phyloP scores from a whole-genome alignment of 2,888 invertebrate genomes.

The Deroplatys truncata region DNA sequence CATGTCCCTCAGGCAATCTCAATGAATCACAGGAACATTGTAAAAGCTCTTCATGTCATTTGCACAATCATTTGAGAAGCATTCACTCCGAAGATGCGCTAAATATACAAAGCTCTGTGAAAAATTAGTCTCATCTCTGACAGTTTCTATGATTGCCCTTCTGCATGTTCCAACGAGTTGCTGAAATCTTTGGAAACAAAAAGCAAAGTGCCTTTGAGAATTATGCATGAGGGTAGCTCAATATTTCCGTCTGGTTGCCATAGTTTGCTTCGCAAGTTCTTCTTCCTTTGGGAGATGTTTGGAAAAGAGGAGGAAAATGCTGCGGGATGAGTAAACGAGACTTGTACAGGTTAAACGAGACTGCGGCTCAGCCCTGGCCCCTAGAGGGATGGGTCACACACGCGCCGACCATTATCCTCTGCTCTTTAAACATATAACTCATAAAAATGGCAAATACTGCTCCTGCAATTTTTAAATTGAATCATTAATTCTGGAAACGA shows the following conservation, averaged over 20 bases:
- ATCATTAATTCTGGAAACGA: background rate
- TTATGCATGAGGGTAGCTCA: background rate
- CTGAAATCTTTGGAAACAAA: background rate
- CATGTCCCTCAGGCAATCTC: background rate
- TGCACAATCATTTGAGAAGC: background rate
- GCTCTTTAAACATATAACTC: background rate
- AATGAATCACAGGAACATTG: background rate
- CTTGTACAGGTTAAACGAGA: background rate
- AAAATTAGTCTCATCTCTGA: background rate
- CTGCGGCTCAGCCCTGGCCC: background rate
- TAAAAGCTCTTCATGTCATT: background rate
- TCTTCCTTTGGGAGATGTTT: background rate
- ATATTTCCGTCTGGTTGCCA: background rate
- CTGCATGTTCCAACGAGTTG: background rate
- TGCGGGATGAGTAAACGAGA: background rate
- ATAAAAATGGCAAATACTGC: background rate
- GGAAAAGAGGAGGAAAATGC: background rate
- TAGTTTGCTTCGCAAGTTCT: background rate
- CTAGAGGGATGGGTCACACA: background rate
- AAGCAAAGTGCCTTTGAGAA: background rate
- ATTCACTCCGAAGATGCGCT: background rate
- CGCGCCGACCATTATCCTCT: too few species aligned
- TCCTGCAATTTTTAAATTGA: background rate
- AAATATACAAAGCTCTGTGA: background rate
- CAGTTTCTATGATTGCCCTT: background rate